Base-by-base conservation (phyloP, 2,888 invertebrate species). In the Troides helena region DNA sequence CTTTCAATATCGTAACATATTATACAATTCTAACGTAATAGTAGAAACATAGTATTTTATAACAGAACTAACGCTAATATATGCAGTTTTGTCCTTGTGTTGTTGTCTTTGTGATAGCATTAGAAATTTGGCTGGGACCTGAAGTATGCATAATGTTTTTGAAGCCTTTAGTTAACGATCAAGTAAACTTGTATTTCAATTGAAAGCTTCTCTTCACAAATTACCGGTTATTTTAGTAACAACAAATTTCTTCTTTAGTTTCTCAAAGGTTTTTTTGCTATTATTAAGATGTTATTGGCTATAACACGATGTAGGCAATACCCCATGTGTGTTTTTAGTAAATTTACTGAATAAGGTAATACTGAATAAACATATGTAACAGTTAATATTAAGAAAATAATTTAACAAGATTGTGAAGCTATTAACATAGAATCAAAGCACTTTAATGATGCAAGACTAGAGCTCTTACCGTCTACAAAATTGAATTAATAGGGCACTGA, bases 401-500 rank as follows among this genome's bases (percentile, higher is more conserved):
- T 14, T 4, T 14, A 46, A 4, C 14, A 10, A 58, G 5, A n/a
- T 23, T 58, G 14, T 23, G 12, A 53, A 5, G n/a, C n/a, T 12
- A n/a, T 53, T 53, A 53, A 53, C n/a, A 7, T 53, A n/a, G n/a
- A 12, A 58, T 58, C 58, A 58, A 58, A 65, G 46, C 21, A 25
- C 14, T 59, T 46, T 23, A 62, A 39, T 62, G 50, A 18, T 25
- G 50, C 43, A 25, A 60, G 66, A 21, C 66, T 30, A 66, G 66
- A 66, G 66, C 66, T 60, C 50, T 21, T 62, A 46, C 46, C 59
- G 7, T 59, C 50, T 36, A 50, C 30, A 59, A 46, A 66, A 66
- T 66, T 60, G 66, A 66, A 66, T 66, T 66, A 66, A 30, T 65
- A 65, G 30, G 66, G 50, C 66, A 66, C 30, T 43, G 21, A 66